Conservation (phyloP, 2,797 vertebrate genomes). For the Phalanger gymnotis region DNA sequence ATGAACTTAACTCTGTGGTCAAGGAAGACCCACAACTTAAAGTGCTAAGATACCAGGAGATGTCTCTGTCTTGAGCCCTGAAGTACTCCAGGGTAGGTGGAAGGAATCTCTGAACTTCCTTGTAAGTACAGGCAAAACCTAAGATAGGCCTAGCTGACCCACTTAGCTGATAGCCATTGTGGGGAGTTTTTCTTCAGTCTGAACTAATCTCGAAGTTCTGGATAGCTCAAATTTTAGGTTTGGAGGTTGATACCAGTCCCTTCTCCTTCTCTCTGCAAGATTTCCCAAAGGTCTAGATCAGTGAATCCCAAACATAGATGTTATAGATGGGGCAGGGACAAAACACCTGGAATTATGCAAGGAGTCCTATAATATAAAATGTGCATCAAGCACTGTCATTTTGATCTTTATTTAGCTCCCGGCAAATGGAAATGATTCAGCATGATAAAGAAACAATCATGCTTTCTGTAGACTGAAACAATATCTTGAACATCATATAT, state of each 20-base stretch:
- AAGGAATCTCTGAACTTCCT: background rate
- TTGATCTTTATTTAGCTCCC: too few relatives aligned
- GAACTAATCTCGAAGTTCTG: background rate
- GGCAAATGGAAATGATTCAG: background rate
- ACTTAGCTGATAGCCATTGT: background rate
- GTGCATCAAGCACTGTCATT: too few relatives aligned
- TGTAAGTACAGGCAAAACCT: background rate
- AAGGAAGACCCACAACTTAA: background rate
- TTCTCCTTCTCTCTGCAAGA: background rate
- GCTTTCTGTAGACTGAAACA: background rate
- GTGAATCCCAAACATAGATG: too few relatives aligned
- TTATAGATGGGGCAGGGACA: too few relatives aligned
- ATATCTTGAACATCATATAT: too few relatives aligned
- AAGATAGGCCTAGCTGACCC: background rate
- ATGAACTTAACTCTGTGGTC: background rate
- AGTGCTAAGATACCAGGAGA: background rate
- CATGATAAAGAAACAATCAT: background rate
- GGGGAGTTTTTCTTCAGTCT: background rate
- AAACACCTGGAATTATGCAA: too few relatives aligned
- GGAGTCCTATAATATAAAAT: too few relatives aligned
- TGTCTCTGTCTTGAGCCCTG: background rate
- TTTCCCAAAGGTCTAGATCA: background rate
- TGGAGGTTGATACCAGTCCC: background rate
- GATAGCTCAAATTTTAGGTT: background rate
- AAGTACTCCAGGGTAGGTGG: background rate